These are phyloP conservation scores for Diaperis boleti DNA, from an alignment of 2,888 invertebrate species.

Conservation along the genomic window DNA sequence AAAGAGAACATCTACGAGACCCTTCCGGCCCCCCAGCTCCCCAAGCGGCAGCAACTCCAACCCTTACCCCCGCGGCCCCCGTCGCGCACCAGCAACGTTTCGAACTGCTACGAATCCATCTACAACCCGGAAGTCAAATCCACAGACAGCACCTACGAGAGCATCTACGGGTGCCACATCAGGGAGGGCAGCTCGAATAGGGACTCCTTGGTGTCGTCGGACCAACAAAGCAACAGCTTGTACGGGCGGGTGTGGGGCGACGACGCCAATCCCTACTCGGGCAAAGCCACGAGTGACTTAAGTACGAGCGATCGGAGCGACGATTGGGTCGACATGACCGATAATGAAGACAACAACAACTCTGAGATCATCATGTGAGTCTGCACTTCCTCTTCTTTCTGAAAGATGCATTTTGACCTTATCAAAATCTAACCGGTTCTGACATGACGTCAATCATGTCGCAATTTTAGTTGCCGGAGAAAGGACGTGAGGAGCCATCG, in stretches of 20 bases:
- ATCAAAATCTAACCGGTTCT: constrained; percentile 19
- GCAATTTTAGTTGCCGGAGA: neutral
- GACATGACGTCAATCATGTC: constrained; percentile 16
- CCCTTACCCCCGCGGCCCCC: constrained; percentile 67
- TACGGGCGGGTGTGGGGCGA: constrained; percentile 66
- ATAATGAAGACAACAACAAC: constrained; percentile 69
- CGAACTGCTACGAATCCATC: constrained; percentile 73
- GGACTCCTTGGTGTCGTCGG: constrained; percentile 70
- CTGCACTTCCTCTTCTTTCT: neutral
- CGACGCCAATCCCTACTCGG: constrained; percentile 59
- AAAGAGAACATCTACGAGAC: constrained; percentile 71
- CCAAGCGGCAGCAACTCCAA: constrained; percentile 67
- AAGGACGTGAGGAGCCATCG: neutral
- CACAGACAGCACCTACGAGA: constrained; percentile 49
- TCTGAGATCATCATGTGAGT: constrained; percentile 72
- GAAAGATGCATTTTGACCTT: constrained; percentile 4
- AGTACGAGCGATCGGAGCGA: constrained; percentile 74
- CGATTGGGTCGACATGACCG: constrained; percentile 77
- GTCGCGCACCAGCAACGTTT: constrained; percentile 59
- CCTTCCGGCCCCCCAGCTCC: constrained; percentile 60
- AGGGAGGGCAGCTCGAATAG: constrained; percentile 54
- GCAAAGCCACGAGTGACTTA: constrained; percentile 70
- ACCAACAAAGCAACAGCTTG: constrained; percentile 73
- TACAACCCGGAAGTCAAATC: constrained; percentile 52
- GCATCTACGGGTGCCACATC: constrained; percentile 54